Evolutionary conservation across 2,888 invertebrate species (phyloP).

Genomic region (Itoplectis maculator): DNA sequence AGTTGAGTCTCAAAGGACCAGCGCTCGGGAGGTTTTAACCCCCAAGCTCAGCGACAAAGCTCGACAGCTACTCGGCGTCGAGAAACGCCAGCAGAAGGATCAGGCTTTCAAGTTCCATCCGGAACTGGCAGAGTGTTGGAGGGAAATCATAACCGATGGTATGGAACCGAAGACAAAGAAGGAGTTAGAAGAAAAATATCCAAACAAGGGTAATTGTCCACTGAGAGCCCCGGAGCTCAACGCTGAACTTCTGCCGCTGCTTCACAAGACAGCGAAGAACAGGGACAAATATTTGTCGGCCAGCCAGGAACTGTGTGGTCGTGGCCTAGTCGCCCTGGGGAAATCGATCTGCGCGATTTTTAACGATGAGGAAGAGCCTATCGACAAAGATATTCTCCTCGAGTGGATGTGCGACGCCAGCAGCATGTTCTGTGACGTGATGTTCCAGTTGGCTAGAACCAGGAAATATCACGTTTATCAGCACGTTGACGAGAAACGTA

Average conservation of each 20-base stretch:
- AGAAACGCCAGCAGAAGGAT: conserved; percentile 31
- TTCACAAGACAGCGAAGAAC: conserved; percentile 33
- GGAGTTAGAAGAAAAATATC: neutral
- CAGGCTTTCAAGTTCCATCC: conserved; percentile 30
- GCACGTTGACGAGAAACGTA: conserved; percentile 25
- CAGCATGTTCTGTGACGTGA: conserved; percentile 58
- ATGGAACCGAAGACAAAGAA: neutral
- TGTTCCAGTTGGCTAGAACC: conserved; percentile 33
- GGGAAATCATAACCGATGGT: conserved; percentile 1
- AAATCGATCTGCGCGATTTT: conserved; percentile 26
- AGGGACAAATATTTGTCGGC: conserved; percentile 30
- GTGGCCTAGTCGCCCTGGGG: conserved; percentile 62
- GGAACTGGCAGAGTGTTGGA: conserved; percentile 40
- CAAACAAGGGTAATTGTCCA: conserved; percentile 22
- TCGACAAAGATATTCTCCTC: conserved; percentile 31
- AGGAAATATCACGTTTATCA: conserved; percentile 39
- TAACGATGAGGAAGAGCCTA: conserved; percentile 26
- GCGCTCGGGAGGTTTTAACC: neutral
- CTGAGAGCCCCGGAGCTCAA: conserved; percentile 25
- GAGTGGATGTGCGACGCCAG: conserved; percentile 43
- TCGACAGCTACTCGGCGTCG: conserved; percentile 35
- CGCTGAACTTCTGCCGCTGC: conserved; percentile 14
- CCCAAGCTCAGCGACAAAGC: conserved; percentile 27
- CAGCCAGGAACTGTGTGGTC: conserved; percentile 23
- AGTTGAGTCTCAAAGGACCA: conserved; percentile 30